phyloP scores from a whole-genome alignment of 1,140 invertebrate species.

The Pomacea maculata region DNA sequence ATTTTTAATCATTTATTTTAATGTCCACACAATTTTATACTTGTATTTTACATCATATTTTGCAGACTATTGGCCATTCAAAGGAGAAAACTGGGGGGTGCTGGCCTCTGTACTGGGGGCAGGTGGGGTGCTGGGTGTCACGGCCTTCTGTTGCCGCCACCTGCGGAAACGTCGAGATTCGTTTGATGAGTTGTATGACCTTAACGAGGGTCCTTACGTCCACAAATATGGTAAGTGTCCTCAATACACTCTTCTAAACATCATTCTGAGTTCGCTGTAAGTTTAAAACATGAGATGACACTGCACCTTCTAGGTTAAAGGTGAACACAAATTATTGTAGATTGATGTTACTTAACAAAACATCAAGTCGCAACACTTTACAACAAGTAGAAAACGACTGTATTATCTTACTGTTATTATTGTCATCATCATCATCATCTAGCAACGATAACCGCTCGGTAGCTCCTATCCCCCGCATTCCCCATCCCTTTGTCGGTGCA shows the following conservation, averaged over 20 bases:
- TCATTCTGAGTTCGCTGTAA: neutral
- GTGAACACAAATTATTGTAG: no score
- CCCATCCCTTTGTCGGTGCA: no score
- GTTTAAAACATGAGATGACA: neutral
- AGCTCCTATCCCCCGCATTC: no score
- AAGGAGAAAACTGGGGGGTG: slow-evolving; percentile 33
- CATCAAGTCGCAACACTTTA: neutral
- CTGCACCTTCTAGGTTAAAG: neutral
- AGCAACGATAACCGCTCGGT: no score
- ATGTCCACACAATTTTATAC: no score
- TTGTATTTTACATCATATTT: neutral
- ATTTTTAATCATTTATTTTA: neutral
- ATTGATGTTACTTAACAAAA: no score
- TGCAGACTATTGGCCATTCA: slow-evolving; percentile 30
- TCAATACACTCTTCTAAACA: neutral
- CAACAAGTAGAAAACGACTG: neutral
- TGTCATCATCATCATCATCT: no score
- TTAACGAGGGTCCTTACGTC: slow-evolving; percentile 36
- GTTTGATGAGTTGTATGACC: slow-evolving; percentile 33
- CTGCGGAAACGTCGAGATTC: slow-evolving; percentile 14
- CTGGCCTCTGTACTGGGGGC: slow-evolving; percentile 30
- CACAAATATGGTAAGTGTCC: slow-evolving; percentile 31
- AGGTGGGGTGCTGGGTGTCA: slow-evolving; percentile 22
- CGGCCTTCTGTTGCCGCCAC: slow-evolving; percentile 31
- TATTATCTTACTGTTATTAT: no score